Conservation (phyloP, 2,888 invertebrate genomes). For the Pheosia gnoma region DNA sequence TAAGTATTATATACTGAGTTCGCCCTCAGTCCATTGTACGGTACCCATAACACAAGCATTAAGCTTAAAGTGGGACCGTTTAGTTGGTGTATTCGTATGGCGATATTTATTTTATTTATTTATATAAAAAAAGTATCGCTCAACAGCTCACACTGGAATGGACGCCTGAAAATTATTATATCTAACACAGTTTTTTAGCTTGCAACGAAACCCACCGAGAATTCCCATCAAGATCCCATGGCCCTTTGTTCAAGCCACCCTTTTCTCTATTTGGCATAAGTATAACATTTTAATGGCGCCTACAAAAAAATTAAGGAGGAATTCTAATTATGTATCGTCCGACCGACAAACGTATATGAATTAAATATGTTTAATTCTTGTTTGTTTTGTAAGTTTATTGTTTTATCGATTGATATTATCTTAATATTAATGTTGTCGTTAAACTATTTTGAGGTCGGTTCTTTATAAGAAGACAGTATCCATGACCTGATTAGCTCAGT, state of each 20-base stretch:
- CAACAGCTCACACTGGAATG: conserved; percentile 18
- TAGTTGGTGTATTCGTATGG: no score
- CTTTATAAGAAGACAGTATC: no score
- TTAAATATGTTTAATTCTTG: conserved; percentile 39
- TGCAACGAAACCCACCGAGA: conserved; percentile 46
- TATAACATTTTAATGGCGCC: conserved; percentile 52
- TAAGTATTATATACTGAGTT: no score
- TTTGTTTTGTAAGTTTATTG: conserved; percentile 30
- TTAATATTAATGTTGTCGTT: conserved; percentile 26
- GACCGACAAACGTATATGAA: conserved; percentile 42
- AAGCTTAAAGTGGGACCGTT: no score
- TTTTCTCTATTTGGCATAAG: conserved; percentile 61
- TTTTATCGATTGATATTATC: conserved; percentile 31
- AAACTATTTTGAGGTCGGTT: not conserved
- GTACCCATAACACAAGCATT: no score
- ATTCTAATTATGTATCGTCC: conserved; percentile 53
- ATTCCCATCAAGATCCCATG: conserved; percentile 53
- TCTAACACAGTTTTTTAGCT: conserved; percentile 47
- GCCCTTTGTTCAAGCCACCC: conserved; percentile 55
- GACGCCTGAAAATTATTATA: conserved; percentile 48
- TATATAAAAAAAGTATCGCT: not conserved
- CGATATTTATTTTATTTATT: no score
- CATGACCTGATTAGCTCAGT: no score
- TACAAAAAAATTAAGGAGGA: conserved; percentile 48
- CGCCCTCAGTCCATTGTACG: no score